These are phyloP conservation scores for Oreonectes daqikongensis DNA, from an alignment of 2,797 vertebrate genomes.

Conservation along the genomic window DNA sequence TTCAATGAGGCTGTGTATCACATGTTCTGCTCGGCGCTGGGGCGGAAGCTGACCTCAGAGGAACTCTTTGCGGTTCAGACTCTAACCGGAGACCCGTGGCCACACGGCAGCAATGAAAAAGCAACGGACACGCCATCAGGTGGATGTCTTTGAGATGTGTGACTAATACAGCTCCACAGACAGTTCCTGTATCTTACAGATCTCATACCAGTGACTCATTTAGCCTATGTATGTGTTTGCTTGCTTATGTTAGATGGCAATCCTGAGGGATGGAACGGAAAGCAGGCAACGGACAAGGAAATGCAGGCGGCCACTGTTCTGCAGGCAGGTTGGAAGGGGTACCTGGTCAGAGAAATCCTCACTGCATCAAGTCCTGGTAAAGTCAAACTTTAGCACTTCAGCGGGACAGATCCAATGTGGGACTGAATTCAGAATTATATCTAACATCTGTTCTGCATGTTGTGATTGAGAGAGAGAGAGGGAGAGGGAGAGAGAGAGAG, in stretches of 20 bases:
- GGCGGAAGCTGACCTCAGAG: slow-evolving; percentile 67
- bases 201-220: slow-evolving; percentile 15
- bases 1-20: slow-evolving; percentile 51
- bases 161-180: no score
- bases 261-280: slow-evolving; percentile 43
- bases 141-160: slow-evolving; percentile 17
- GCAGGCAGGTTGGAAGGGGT: slow-evolving; percentile 73
- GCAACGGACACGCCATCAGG: slow-evolving; percentile 19
- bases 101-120: slow-evolving; percentile 43
- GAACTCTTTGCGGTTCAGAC: slow-evolving; percentile 71
- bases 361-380: slow-evolving; percentile 52
- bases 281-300: slow-evolving; percentile 73
- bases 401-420: no score
- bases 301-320: slow-evolving; percentile 73
- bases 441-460: slow-evolving; percentile 40
- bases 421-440: neutral
- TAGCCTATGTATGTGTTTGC: slow-evolving; percentile 17
- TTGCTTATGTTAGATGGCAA: slow-evolving; percentile 31
- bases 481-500: neutral
- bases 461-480: slow-evolving; percentile 53
- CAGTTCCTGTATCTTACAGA: neutral
- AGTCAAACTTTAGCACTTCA: neutral
- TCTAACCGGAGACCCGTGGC: slow-evolving; percentile 66
- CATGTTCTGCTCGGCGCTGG: slow-evolving; percentile 62
- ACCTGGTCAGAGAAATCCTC: slow-evolving; percentile 47